These are phyloP conservation scores for Stratiomys singularior DNA, from an alignment of 2,888 invertebrate genomes.

Conservation along the genomic window DNA sequence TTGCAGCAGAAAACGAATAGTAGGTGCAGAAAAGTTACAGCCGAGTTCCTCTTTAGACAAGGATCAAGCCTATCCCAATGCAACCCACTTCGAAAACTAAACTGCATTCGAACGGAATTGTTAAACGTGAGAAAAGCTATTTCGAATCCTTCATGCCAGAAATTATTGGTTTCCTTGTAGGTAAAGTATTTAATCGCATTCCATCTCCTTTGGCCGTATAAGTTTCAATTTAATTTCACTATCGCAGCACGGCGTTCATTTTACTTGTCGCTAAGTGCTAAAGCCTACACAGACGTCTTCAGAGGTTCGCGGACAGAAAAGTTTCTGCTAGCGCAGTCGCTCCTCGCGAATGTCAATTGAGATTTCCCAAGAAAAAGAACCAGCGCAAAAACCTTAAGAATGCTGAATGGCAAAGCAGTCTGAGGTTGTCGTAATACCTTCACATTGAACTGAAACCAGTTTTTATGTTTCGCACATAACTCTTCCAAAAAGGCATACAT, in stretches of 20 bases:
- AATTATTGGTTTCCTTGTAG: background rate
- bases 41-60: background rate
- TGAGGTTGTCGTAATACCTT: background rate
- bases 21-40: background rate
- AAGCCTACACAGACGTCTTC: background rate
- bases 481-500: slow-evolving; percentile 30
- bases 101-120: background rate
- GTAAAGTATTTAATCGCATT: background rate
- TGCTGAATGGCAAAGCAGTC: slow-evolving; percentile 1
- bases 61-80: too few species aligned
- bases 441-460: slow-evolving; percentile 19
- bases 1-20: background rate
- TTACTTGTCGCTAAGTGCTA: background rate
- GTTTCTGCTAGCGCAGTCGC: background rate
- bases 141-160: background rate
- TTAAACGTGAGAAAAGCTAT: background rate
- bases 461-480: slow-evolving; percentile 37
- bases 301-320: background rate
- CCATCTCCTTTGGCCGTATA: background rate
- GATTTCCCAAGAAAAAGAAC: slow-evolving; percentile 9
- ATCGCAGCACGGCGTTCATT: background rate
- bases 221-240: slow-evolving; percentile 11
- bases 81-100: background rate
- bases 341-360: background rate
- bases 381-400: slow-evolving; percentile 8